phyloP scores from a whole-genome alignment of 2,888 invertebrate species.

The Philonicus albiceps region DNA sequence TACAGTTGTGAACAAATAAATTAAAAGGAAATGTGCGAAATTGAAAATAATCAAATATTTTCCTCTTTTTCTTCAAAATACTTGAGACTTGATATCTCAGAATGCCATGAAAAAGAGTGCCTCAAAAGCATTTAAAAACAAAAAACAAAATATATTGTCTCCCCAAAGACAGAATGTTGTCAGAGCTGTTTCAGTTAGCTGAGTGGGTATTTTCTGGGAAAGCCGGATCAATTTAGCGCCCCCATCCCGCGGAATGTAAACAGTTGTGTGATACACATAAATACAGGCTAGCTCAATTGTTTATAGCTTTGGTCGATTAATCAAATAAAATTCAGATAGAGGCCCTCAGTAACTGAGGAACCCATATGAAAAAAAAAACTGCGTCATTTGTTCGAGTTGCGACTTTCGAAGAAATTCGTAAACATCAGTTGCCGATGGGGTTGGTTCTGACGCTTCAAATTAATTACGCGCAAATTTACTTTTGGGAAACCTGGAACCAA shows the following conservation, averaged over 20 bases:
- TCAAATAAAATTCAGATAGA: not conserved
- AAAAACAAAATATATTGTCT: not conserved
- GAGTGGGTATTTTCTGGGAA: not conserved
- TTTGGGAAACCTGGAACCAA: not conserved
- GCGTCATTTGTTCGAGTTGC: not conserved
- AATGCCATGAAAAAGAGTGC: not conserved
- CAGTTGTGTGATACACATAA: not conserved
- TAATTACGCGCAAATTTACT: not conserved
- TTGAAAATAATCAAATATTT: not conserved
- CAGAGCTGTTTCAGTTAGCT: not conserved
- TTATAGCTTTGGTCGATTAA: not conserved
- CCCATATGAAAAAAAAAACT: not conserved
- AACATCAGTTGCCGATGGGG: not conserved
- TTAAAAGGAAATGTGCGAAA: not conserved
- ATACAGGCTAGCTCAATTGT: not conserved
- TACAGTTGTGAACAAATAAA: too few relatives aligned
- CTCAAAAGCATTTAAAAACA: too few relatives aligned
- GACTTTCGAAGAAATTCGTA: not conserved
- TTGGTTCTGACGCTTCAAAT: not conserved
- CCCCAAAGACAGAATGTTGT: not conserved
- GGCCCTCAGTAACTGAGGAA: not conserved
- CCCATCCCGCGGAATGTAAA: not conserved
- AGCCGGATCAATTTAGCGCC: not conserved
- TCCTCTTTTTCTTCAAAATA: not conserved
- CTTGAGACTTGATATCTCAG: not conserved